Percentiles rank a stretch among this genome's conserved stretches.
phyloP scores from a whole-genome alignment of 2,113 vertebrate genomes.

The Nycticorax nycticorax region DNA sequence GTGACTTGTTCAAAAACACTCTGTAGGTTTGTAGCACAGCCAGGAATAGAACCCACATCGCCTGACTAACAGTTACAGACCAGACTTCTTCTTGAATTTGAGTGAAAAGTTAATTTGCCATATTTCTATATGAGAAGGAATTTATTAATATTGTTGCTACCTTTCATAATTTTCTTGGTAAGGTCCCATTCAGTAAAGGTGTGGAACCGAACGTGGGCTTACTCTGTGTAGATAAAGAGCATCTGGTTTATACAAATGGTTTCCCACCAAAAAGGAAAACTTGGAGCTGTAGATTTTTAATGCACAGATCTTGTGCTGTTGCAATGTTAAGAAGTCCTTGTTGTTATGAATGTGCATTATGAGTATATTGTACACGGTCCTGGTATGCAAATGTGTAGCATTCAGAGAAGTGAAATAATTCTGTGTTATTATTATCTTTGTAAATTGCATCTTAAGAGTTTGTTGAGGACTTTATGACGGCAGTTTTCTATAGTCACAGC shows the following conservation, averaged over 20 bases:
- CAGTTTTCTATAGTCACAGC: conserved; percentile 81
- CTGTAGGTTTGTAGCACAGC: conserved; percentile 37
- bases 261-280: conserved; percentile 69
- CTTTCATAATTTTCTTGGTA: conserved; percentile 13
- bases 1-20: conserved; percentile 51
- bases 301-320: conserved; percentile 72
- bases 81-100: conserved; percentile 33
- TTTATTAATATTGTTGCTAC: conserved; percentile 14
- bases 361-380: conserved; percentile 82
- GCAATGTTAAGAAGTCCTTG: conserved; percentile 79
- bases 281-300: conserved; percentile 72
- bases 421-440: conserved; percentile 84
- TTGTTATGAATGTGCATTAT: conserved; percentile 83
- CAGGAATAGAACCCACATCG: conserved; percentile 46
- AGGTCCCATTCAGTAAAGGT: conserved; percentile 34
- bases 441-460: conserved; percentile 84
- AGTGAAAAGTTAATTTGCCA: conserved; percentile 39
- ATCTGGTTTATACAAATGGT: conserved; percentile 73
- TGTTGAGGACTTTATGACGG: conserved; percentile 80
- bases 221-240: conserved; percentile 52
- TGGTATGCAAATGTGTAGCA: conserved; percentile 83
- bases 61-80: conserved; percentile 26
- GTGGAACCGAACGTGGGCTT: conserved; percentile 24
- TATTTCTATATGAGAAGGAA: background rate
- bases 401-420: conserved; percentile 85